These are phyloP conservation scores for Trachelus troglodyta DNA, from an alignment of 2,888 invertebrate species.

Conservation along the genomic window DNA sequence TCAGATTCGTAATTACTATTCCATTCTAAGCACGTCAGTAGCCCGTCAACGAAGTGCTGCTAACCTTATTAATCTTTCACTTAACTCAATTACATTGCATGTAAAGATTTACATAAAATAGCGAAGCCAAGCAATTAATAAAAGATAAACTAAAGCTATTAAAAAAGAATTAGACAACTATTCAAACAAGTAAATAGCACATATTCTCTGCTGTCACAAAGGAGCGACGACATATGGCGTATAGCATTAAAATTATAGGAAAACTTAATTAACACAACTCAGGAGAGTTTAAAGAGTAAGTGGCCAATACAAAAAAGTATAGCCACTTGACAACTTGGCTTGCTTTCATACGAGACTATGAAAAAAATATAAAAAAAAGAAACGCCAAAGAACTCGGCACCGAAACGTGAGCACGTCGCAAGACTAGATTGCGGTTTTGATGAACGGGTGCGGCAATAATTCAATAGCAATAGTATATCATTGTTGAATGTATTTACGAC, in stretches of 20 bases:
- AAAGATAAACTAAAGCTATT: background rate
- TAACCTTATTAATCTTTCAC: background rate
- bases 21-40: background rate
- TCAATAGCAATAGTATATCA: background rate
- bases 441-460: background rate
- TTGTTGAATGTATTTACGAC: background rate
- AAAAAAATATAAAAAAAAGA: background rate
- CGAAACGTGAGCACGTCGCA: background rate
- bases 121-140: background rate
- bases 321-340: background rate
- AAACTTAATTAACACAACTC: background rate
- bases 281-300: background rate
- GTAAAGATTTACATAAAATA: background rate
- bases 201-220: background rate
- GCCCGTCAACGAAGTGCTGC: background rate
- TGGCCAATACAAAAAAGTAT: background rate
- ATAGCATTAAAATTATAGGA: background rate
- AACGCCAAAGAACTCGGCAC: background rate
- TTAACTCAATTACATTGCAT: background rate
- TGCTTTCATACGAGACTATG: background rate
- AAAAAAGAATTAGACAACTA: background rate
- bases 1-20: background rate
- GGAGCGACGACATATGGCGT: background rate
- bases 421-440: background rate
- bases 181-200: background rate